A percentile compares a stretch with the other conserved stretches of the same genome.
phyloP scores from a whole-genome alignment of 2,888 invertebrate genomes.

The Ornithoptera alexandrae region DNA sequence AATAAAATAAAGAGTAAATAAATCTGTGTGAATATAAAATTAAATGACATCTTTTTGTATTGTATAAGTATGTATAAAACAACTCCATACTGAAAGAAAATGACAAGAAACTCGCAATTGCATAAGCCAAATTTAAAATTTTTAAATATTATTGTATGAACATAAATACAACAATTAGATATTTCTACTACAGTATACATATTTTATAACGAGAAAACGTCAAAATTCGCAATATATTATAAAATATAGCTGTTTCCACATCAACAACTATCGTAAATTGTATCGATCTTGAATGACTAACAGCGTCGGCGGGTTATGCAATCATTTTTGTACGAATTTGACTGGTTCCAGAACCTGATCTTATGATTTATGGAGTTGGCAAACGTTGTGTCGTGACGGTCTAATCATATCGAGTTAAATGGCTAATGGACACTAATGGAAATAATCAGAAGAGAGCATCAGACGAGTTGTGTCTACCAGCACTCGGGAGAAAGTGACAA shows the following conservation, averaged over 20 bases:
- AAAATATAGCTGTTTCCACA: constrained; percentile 22
- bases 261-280: constrained; percentile 22
- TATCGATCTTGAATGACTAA: constrained; percentile 28
- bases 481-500: constrained; percentile 67
- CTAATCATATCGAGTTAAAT: constrained; percentile 76
- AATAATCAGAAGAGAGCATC: constrained; percentile 72
- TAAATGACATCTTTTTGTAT: no score
- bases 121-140: not conserved
- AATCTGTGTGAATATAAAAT: no score
- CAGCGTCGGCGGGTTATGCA: constrained; percentile 44
- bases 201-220: constrained; percentile 1
- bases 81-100: no score
- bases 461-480: constrained; percentile 60
- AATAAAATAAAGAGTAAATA: no score
- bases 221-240: constrained; percentile 15
- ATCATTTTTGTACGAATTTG: constrained; percentile 50
- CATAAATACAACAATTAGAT: constrained; percentile 14
- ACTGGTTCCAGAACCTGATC: constrained; percentile 47
- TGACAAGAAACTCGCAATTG: not conserved
- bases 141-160: not conserved
- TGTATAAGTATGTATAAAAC: no score
- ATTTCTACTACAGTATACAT: constrained; percentile 5
- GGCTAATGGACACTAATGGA: constrained; percentile 77
- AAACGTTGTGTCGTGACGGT: constrained; percentile 62
- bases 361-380: constrained; percentile 68